Evolutionary conservation across 1,140 invertebrate species (phyloP).

Genomic region (Cyclina sinensis): DNA sequence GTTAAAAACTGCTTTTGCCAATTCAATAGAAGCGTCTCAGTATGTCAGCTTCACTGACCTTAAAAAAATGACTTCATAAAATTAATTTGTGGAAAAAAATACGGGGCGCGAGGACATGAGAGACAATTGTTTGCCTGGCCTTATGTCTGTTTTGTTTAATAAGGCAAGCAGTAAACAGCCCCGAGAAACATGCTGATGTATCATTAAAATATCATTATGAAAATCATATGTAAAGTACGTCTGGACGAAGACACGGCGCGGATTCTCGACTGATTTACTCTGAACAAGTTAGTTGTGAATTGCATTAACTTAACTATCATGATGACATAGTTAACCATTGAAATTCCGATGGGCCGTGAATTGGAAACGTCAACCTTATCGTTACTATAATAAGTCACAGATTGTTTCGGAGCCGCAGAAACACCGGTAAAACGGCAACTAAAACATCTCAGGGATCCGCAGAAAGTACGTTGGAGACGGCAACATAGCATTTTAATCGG

Average conservation of each 20-base stretch:
- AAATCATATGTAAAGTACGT: background rate
- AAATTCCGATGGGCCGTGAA: background rate
- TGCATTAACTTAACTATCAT: background rate
- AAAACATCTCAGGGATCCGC: constrained; percentile 5
- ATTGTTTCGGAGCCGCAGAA: background rate
- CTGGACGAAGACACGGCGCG: background rate
- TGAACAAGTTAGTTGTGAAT: background rate
- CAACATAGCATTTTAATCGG: constrained; percentile 3
- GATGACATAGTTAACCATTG: constrained; percentile 3
- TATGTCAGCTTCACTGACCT: no score
- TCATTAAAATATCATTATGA: background rate
- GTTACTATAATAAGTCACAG: background rate
- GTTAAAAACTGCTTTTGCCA: no score
- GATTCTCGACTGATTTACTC: constrained; percentile 14
- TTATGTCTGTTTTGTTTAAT: no score
- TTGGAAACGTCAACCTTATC: background rate
- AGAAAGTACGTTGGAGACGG: background rate
- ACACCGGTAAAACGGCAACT: background rate
- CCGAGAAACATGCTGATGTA: background rate
- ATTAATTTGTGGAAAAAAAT: no score
- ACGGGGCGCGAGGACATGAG: no score
- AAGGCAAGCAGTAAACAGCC: no score
- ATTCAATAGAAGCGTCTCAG: no score
- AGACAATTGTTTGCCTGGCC: no score
- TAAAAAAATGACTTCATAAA: no score